Evolutionary conservation across 1,140 invertebrate genomes (phyloP).

Genomic region (Aphis craccivora): DNA sequence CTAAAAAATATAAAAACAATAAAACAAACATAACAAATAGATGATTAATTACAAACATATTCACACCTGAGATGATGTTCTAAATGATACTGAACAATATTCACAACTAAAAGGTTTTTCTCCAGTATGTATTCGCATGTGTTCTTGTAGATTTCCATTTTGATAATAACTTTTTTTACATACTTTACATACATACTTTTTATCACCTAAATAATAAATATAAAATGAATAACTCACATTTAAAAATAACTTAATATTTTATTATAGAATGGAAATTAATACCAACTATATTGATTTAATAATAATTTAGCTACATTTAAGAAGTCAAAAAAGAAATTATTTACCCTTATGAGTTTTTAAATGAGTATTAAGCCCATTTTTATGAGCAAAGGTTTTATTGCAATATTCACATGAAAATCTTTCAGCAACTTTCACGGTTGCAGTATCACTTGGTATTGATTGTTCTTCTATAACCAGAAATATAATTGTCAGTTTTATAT

Average conservation of each 20-base stretch:
- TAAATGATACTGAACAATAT: conserved; percentile 63
- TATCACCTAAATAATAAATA: conserved; percentile 37
- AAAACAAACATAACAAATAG: neutral
- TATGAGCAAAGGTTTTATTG: conserved; percentile 49
- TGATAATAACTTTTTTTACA: conserved; percentile 51
- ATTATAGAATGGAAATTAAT: neutral
- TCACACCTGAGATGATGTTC: conserved; percentile 42
- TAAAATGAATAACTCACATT: neutral
- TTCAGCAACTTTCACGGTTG: neutral
- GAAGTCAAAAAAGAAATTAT: neutral
- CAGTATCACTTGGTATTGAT: neutral
- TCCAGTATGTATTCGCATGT: conserved; percentile 55
- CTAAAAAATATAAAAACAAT: conserved; percentile 51
- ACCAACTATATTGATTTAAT: neutral
- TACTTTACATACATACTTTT: conserved; percentile 46
- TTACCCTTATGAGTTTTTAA: conserved; percentile 48
- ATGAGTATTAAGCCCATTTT: conserved; percentile 51
- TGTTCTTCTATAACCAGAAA: neutral
- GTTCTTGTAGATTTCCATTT: conserved; percentile 60
- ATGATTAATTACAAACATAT: neutral
- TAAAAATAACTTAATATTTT: neutral
- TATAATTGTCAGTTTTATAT: neutral
- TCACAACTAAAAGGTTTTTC: conserved; percentile 45
- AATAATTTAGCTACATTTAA: neutral
- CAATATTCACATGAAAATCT: conserved; percentile 50